Percentiles rank a stretch among this genome's conserved stretches.
Conservation (phyloP, 2,888 invertebrate species). For the Phorcus lineatus region DNA sequence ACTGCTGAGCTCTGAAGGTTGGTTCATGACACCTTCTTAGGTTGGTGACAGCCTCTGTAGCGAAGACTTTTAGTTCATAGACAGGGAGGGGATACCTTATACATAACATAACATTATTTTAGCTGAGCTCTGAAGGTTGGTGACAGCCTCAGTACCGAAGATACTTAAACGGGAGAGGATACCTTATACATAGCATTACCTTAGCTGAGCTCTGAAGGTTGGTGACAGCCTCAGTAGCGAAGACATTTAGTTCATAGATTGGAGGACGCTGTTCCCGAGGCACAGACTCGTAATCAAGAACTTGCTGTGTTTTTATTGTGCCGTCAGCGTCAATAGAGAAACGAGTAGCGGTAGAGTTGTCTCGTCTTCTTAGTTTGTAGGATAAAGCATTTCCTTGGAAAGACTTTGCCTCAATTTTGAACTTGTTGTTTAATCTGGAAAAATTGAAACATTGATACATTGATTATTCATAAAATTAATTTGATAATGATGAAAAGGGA, state of each 20-base stretch:
- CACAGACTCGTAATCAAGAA: slow-evolving; percentile 90
- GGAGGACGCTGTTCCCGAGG: slow-evolving; percentile 83
- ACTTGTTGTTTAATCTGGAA: slow-evolving; percentile 83
- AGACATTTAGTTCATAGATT: slow-evolving; percentile 80
- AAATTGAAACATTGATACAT: neutral
- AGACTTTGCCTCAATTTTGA: slow-evolving; percentile 97
- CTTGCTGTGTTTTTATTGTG: slow-evolving; percentile 96
- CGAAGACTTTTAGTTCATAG: slow-evolving; percentile 82
- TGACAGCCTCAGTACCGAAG: too few relatives aligned
- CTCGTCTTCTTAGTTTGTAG: slow-evolving; percentile 94
- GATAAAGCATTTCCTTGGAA: slow-evolving; percentile 97
- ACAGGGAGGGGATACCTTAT: too few relatives aligned
- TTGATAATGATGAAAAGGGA: too few relatives aligned
- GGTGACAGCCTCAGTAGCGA: slow-evolving; percentile 97
- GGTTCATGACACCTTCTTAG: too few relatives aligned
- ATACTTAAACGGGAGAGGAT: too few relatives aligned
- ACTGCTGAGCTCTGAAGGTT: slow-evolving; percentile 96
- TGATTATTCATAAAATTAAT: too few relatives aligned
- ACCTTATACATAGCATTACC: slow-evolving; percentile 80
- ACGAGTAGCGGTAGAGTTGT: slow-evolving; percentile 83
- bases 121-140: too few relatives aligned
- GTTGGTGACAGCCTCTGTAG: slow-evolving; percentile 97
- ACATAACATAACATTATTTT: too few relatives aligned
- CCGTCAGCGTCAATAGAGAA: slow-evolving; percentile 60
- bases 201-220: slow-evolving; percentile 96